phyloP scores from a whole-genome alignment of 2,113 vertebrate species.

The Pterocles gutturalis region DNA sequence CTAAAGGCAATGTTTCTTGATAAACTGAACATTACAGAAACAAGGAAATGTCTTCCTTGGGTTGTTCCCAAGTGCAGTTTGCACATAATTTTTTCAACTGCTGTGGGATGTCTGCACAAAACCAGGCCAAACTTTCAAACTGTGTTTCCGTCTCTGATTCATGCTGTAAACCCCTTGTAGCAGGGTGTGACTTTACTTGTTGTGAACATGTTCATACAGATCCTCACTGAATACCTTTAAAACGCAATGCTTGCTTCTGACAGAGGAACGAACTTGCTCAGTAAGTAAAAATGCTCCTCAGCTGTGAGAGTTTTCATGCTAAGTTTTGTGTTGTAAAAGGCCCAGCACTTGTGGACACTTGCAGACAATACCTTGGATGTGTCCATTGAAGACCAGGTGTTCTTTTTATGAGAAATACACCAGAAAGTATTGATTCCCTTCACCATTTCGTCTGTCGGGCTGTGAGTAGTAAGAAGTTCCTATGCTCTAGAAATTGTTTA shows the following conservation, averaged over 20 bases:
- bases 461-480: not conserved
- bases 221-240: constrained; percentile 33
- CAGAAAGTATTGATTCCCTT: not conserved
- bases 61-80: not conserved
- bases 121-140: not conserved
- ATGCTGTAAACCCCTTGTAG: not conserved
- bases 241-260: constrained; percentile 30
- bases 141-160: constrained; percentile 37
- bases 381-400: not conserved
- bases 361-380: not conserved
- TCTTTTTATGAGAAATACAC: not conserved
- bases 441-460: not conserved
- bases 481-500: not conserved
- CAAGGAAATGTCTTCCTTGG: not conserved
- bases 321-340: not conserved
- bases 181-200: constrained; percentile 37
- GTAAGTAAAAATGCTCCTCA: constrained; percentile 22
- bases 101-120: not conserved
- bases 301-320: not conserved
- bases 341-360: not conserved
- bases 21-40: not conserved
- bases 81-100: not conserved
- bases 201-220: constrained; percentile 56
- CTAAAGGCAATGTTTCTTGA: not conserved
- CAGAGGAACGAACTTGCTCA: constrained; percentile 28